phyloP scores from a whole-genome alignment of 2,888 invertebrate genomes.

The Scaptomyza polygonia region DNA sequence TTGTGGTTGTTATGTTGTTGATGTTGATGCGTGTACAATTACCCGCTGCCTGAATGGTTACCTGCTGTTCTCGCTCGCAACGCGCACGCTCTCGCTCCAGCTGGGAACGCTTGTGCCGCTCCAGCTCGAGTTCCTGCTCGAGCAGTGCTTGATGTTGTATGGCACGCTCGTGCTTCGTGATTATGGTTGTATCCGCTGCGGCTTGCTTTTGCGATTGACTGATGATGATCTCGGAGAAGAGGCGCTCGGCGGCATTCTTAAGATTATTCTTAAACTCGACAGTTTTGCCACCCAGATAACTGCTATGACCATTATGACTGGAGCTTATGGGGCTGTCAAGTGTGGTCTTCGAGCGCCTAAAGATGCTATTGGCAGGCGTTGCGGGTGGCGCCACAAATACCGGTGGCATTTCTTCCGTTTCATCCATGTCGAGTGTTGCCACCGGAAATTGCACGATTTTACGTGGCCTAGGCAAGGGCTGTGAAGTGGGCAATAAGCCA shows the following conservation, averaged over 20 bases:
- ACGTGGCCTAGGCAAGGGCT: conserved; percentile 79
- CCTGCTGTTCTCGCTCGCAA: conserved; percentile 33
- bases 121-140: conserved; percentile 63
- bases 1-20: conserved; percentile 23
- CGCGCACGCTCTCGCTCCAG: conserved; percentile 23
- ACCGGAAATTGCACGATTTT: conserved; percentile 81
- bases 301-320: conserved; percentile 24
- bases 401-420: conserved; percentile 27
- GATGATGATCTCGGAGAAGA: conserved; percentile 83
- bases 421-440: conserved; percentile 80
- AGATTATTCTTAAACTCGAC: conserved; percentile 83
- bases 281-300: conserved; percentile 77
- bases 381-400: conserved; percentile 36
- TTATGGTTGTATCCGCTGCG: conserved; percentile 67
- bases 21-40: conserved; percentile 81
- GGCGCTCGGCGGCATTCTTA: conserved; percentile 83
- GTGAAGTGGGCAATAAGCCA: conserved; percentile 71
- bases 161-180: conserved; percentile 81
- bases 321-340: conserved; percentile 66
- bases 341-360: conserved; percentile 82
- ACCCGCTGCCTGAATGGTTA: conserved; percentile 64
- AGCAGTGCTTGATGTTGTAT: conserved; percentile 74
- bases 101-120: conserved; percentile 18
- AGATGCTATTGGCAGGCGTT: conserved; percentile 65
- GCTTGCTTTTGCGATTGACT: conserved; percentile 80